phyloP scores from a whole-genome alignment of 2,113 vertebrate species.

The Rhinoptilus africanus region DNA sequence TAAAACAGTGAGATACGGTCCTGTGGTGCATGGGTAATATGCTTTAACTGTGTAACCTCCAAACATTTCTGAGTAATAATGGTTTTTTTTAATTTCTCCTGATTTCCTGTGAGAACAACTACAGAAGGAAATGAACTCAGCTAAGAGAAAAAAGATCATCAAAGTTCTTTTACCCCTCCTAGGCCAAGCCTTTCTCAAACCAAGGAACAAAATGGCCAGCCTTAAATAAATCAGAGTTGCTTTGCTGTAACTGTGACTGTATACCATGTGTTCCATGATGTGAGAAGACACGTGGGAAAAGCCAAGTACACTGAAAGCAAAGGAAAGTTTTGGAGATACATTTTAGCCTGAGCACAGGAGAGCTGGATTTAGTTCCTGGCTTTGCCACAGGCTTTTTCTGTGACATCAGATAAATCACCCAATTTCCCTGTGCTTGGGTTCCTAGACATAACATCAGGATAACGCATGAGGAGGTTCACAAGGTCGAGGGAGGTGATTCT shows the following conservation, averaged over 20 bases:
- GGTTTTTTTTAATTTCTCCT: not conserved
- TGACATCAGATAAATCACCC: not conserved
- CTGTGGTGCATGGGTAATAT: not conserved
- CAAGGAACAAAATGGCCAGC: not conserved
- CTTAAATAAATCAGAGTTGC: not conserved
- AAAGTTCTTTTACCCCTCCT: not conserved
- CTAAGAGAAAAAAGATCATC: not conserved
- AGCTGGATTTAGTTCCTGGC: not conserved
- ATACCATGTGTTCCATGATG: not conserved
- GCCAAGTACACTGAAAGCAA: not conserved
- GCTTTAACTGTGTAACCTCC: not conserved
- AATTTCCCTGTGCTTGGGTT: not conserved
- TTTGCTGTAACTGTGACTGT: not conserved
- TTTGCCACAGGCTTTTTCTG: not conserved
- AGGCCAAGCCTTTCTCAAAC: not conserved
- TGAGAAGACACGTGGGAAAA: fast-evolving
- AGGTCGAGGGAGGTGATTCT: too few relatives aligned
- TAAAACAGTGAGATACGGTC: not conserved
- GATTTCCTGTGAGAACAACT: not conserved
- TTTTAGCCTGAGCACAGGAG: not conserved
- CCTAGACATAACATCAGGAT: not conserved
- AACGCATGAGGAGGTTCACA: not conserved
- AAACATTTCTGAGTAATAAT: not conserved
- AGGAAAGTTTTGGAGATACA: not conserved
- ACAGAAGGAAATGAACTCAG: not conserved